These are phyloP conservation scores for Lagorchestes hirsutus DNA, from an alignment of 2,797 vertebrate genomes.

Conservation along the genomic window DNA sequence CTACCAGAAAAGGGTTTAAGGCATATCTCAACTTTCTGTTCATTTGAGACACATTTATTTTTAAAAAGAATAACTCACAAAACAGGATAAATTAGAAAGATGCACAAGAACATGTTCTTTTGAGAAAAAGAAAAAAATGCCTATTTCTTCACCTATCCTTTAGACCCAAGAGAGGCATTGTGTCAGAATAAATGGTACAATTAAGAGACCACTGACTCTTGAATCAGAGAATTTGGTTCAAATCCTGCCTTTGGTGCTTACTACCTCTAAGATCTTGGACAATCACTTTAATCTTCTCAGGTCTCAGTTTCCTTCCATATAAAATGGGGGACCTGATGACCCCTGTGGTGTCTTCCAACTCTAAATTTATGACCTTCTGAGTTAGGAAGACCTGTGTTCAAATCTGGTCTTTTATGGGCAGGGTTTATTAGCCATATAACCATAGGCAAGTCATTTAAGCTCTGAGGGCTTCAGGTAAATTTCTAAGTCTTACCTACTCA, in stretches of 20 bases:
- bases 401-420: neutral
- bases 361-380: no score
- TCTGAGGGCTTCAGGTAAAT: neutral
- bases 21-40: constrained; percentile 29
- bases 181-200: neutral
- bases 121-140: neutral
- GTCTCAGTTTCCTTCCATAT: no score
- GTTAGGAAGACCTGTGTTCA: neutral
- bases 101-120: constrained; percentile 35
- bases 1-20: constrained; percentile 34
- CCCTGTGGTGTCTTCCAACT: no score
- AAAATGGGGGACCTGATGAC: no score
- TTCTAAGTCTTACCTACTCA: neutral
- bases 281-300: no score
- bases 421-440: neutral
- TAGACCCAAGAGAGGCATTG: neutral
- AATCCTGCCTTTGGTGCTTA: neutral
- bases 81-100: constrained; percentile 24
- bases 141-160: neutral
- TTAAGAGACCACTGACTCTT: neutral
- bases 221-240: neutral
- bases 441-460: neutral
- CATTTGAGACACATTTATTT: constrained; percentile 20
- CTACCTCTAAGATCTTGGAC: no score
- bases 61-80: constrained; percentile 38